Percentiles rank a stretch among this genome's conserved stretches.
Evolutionary conservation across 2,113 vertebrate genomes (phyloP).

Genomic region (Dasyornis broadbenti): DNA sequence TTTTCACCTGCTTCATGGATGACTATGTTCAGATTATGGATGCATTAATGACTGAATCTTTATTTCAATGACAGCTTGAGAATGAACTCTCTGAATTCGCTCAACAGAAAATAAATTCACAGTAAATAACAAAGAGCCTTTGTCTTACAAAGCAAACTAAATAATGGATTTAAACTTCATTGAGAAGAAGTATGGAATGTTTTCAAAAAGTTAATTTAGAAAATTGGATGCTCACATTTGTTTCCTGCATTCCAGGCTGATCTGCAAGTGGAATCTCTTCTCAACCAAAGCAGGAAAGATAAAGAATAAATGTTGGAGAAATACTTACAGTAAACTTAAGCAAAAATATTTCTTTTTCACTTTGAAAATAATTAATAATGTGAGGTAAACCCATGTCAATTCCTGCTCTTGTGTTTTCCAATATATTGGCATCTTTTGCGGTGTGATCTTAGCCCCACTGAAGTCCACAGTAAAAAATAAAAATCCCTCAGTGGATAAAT

Average conservation of each 20-base stretch:
- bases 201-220: conserved; percentile 16
- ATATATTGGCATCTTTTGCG: not conserved
- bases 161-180: not conserved
- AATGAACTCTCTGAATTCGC: not conserved
- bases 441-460: not conserved
- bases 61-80: not conserved
- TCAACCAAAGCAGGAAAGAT: not conserved
- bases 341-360: not conserved
- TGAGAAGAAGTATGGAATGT: not conserved
- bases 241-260: not conserved
- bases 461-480: not conserved
- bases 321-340: not conserved
- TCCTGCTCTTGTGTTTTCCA: not conserved
- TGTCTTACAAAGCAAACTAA: not conserved
- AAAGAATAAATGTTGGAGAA: not conserved
- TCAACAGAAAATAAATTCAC: not conserved
- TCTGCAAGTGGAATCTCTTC: not conserved
- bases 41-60: not conserved
- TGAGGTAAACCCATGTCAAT: not conserved
- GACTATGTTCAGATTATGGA: not conserved
- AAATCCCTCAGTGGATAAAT: not conserved
- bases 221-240: not conserved
- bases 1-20: not conserved
- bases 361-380: not conserved
- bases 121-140: not conserved